Evolutionary conservation across 2,113 vertebrate species (phyloP).

Genomic region (Oncorhynchus mykiss): DNA sequence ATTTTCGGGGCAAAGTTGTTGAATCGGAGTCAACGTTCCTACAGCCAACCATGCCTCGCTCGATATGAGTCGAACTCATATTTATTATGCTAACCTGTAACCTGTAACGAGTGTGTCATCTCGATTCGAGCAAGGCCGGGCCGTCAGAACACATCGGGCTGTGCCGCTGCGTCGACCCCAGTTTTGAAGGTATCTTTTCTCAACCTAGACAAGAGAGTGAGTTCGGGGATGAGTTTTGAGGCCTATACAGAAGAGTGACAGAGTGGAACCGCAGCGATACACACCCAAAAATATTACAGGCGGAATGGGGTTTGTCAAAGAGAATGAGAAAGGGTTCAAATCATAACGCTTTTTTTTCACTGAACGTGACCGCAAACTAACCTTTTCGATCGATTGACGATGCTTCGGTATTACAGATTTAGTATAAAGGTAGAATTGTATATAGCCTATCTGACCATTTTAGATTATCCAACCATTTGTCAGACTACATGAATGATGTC

Average conservation of each 20-base stretch:
- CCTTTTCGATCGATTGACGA: no score
- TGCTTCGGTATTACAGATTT: no score
- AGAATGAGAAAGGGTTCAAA: no score
- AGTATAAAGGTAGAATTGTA: no score
- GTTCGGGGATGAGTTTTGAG: not conserved
- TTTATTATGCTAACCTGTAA: not conserved
- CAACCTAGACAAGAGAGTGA: not conserved
- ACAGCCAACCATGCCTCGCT: not conserved
- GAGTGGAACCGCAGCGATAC: slow-evolving; percentile 1
- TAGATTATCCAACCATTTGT: not conserved
- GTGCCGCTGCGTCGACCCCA: not conserved
- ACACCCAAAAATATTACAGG: not conserved
- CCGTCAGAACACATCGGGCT: not conserved
- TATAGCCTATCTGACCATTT: no score
- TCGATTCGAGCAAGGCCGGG: not conserved
- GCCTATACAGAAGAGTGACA: not conserved
- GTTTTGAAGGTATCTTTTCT: not conserved
- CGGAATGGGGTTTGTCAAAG: not conserved
- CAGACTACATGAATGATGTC: not conserved
- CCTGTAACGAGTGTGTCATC: not conserved
- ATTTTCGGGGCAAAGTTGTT: not conserved
- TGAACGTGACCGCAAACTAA: no score
- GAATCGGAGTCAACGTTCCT: not conserved
- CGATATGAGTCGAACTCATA: not conserved
- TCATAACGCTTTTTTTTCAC: no score